Evolutionary conservation across 2,888 invertebrate genomes (phyloP), one percentile per base, ranked within the genome.

Genomic region (Euplexia lucipara): DNA sequence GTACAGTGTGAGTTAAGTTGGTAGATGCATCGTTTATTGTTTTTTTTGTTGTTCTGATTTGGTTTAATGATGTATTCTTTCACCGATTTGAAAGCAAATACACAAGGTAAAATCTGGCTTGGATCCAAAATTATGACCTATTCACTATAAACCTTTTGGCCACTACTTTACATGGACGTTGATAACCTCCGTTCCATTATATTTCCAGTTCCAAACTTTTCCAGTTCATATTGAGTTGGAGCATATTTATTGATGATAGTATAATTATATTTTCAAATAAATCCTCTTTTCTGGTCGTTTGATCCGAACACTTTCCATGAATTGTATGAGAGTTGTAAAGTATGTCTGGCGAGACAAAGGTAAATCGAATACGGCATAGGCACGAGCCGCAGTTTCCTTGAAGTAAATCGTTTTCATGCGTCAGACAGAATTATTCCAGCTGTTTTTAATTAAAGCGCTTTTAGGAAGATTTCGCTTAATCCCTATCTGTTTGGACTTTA

Each of bases 381-480:
- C 9, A 14, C 14, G n/a, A 22, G 12, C 7, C 18, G 10, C 4
- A 10, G 16, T 48, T 69, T 8, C 16, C 18, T 26, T 14, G 12
- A 32, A 2, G 6, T 16, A 9, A 30, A 49, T 14, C 3, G 2
- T n/a, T 30, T 51, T 34, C 10, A 41, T 70, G 45, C 26, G 49
- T 71, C 72, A 70, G 18, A 10, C 72, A 70, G 18, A 10, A 20
- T 47, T 37, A 3, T 49, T 35, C n/a, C 22, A 60, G 9, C 39
- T 45, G 30, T 3, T 58, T 10, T 47, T 14, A 6, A 32, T 16
- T n/a, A n/a, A n/a, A 16, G 7, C 2, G 26, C 12, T n/a, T 34
- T 42, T 2, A 34, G n/a, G 34, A 60, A 18, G 20, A 61, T 12
- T 62, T 18, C 12, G 12, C 4, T n/a, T 9, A 9, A 37, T 39